These are phyloP conservation scores for Sebastolobus alascanus DNA, from an alignment of 2,797 vertebrate genomes.

Conservation along the genomic window DNA sequence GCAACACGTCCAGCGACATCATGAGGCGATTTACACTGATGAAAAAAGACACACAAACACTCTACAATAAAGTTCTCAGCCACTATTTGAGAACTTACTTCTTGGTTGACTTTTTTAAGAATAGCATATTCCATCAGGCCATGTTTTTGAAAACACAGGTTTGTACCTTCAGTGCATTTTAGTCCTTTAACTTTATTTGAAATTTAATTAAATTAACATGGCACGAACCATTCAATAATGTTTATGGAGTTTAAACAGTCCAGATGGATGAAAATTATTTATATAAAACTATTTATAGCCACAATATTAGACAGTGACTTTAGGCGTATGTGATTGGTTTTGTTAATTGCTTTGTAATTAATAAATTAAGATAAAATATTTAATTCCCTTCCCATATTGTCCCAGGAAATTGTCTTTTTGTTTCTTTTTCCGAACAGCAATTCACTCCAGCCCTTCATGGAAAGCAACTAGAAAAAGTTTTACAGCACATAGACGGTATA, in stretches of 20 bases:
- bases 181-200: neutral
- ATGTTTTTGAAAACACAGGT: neutral
- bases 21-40: constrained; percentile 22
- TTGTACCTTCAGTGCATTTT: neutral
- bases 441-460: neutral
- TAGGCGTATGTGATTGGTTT: constrained; percentile 28
- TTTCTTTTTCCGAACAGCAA: neutral
- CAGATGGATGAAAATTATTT: neutral
- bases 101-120: neutral
- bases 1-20: constrained; percentile 9
- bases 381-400: neutral
- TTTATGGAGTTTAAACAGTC: neutral
- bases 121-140: neutral
- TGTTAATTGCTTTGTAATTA: constrained; percentile 46
- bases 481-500: constrained; percentile 13
- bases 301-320: neutral
- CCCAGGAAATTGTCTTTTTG: constrained; percentile 2
- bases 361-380: constrained; percentile 28
- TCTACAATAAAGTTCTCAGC: neutral
- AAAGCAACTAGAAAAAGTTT: constrained; percentile 23
- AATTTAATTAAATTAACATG: neutral
- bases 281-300: neutral
- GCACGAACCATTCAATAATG: neutral
- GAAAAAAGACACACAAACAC: neutral
- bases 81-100: neutral